Evolutionary conservation across 2,888 invertebrate genomes (phyloP).

Genomic region (Fissipunctia ypsillon): DNA sequence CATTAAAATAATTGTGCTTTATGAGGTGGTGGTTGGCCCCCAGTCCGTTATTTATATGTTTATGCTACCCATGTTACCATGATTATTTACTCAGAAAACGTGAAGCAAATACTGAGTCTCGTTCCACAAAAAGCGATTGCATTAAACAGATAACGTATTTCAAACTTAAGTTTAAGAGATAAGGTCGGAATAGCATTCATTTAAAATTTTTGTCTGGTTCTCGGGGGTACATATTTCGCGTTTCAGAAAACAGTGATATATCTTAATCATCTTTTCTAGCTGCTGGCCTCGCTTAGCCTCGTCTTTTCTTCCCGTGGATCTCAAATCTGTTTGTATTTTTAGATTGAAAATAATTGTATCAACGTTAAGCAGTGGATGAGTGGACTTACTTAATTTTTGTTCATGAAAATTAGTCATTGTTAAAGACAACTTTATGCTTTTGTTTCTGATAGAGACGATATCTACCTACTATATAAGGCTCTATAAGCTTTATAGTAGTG

Average conservation of each 20-base stretch:
- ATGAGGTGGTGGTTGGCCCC: no score
- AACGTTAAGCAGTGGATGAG: background rate
- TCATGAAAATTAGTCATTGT: background rate
- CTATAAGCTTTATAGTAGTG: background rate
- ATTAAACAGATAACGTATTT: conserved; percentile 12
- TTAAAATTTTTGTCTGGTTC: conserved; percentile 1
- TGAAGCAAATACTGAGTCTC: conserved; percentile 8
- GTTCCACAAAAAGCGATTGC: conserved; percentile 11
- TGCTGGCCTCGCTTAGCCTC: conserved; percentile 41
- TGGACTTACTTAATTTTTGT: background rate
- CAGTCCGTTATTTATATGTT: conserved; percentile 3
- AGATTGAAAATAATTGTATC: conserved; percentile 27
- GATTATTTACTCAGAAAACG: conserved; percentile 32
- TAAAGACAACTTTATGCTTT: background rate
- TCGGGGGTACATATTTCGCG: conserved; percentile 44
- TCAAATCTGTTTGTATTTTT: conserved; percentile 40
- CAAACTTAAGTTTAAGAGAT: conserved; percentile 25
- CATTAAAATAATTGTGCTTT: no score
- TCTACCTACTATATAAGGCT: background rate
- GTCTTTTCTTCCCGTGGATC: conserved; percentile 33
- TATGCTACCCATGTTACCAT: background rate
- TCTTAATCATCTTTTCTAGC: conserved; percentile 60
- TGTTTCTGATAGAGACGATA: background rate
- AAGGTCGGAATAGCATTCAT: conserved; percentile 35
- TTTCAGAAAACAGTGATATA: conserved; percentile 60